A percentile compares a stretch with the other conserved stretches of the same genome.
phyloP scores from a whole-genome alignment of 2,113 vertebrate genomes.

The Perccottus glenii region DNA sequence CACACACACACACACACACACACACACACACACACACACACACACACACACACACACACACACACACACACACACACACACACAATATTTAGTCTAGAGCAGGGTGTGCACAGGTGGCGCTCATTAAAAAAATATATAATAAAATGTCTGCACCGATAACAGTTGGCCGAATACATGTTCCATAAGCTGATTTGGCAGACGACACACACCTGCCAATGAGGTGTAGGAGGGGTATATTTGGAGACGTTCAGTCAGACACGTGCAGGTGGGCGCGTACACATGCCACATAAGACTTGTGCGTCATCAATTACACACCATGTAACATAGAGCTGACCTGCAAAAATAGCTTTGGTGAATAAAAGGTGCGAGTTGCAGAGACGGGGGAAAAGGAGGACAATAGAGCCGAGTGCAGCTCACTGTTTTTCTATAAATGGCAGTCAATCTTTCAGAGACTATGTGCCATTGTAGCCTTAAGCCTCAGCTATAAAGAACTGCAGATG shows the following conservation, averaged over 20 bases:
- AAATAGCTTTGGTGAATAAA: conserved; percentile 23
- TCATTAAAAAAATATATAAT: conserved; percentile 72
- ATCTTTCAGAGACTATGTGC: conserved; percentile 24
- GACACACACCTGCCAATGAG: conserved; percentile 60
- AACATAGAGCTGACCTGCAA: conserved; percentile 21
- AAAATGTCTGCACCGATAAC: conserved; percentile 68
- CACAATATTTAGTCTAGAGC: conserved; percentile 53
- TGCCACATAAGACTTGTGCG: conserved; percentile 8
- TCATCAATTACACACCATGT: conserved; percentile 36
- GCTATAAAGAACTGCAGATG: conserved; percentile 12
- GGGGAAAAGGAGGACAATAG: conserved; percentile 4
- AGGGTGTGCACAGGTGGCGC: conserved; percentile 73
- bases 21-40: conserved; percentile 24
- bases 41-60: too few relatives aligned
- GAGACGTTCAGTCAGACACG: conserved; percentile 40
- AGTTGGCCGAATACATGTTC: conserved; percentile 49
- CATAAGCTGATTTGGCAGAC: conserved; percentile 40
- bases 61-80: conserved; percentile 10
- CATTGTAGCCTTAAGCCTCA: conserved; percentile 25
- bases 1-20: neutral
- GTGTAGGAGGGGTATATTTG: conserved; percentile 52
- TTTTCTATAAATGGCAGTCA: conserved; percentile 41
- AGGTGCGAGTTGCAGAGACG: conserved; percentile 15
- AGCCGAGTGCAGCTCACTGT: conserved; percentile 23
- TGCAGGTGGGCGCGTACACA: neutral